Evolutionary conservation across 2,113 vertebrate species (phyloP).

Genomic region (Hemibagrus wyckioides): DNA sequence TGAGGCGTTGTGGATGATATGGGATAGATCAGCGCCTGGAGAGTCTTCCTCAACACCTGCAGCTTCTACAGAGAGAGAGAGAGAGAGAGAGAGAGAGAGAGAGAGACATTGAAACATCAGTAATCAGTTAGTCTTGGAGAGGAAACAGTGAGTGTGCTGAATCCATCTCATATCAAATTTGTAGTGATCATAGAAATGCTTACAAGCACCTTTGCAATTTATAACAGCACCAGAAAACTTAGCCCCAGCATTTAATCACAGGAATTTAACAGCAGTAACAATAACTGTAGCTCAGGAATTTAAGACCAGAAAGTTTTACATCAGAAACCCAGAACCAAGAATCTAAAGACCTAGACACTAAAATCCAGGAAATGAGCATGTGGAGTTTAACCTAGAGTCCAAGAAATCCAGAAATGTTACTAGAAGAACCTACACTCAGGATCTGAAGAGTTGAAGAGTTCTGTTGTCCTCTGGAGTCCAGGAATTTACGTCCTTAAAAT

Average conservation of each 20-base stretch:
- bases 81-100: background rate
- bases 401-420: background rate
- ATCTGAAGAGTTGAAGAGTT: background rate
- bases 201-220: background rate
- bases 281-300: background rate
- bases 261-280: background rate
- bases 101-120: background rate
- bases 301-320: background rate
- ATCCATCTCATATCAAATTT: background rate
- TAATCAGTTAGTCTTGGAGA: background rate
- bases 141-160: background rate
- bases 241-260: background rate
- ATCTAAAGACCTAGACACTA: background rate
- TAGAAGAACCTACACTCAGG: background rate
- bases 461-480: background rate
- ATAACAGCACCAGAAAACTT: background rate
- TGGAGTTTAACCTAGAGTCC: background rate
- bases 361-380: background rate
- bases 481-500: background rate
- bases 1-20: constrained; percentile 97
- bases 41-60: constrained; percentile 95
- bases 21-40: constrained; percentile 95
- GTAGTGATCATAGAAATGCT: background rate
- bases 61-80: constrained; percentile 79
- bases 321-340: background rate